Evolutionary conservation across 2,113 vertebrate genomes (phyloP).

Genomic region (Ginglymostoma cirratum): DNA sequence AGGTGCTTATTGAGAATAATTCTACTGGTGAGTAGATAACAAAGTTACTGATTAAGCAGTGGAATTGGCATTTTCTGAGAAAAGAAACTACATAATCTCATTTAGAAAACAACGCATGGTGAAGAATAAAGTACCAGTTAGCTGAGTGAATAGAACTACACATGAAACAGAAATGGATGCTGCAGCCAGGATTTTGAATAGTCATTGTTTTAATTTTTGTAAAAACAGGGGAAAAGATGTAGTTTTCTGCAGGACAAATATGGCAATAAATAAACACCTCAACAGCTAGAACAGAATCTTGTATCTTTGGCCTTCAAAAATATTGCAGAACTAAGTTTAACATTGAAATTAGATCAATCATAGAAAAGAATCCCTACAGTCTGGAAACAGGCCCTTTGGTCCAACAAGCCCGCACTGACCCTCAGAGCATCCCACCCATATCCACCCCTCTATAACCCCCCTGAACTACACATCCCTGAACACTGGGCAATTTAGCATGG

Average conservation of each 20-base stretch:
- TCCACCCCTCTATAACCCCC: no score
- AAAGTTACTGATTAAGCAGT: not conserved
- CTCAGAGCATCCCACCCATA: no score
- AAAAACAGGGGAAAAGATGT: not conserved
- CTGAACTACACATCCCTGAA: no score
- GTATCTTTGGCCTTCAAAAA: not conserved
- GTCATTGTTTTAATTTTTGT: not conserved
- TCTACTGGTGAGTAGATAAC: not conserved
- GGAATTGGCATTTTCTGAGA: not conserved
- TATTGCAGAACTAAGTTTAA: not conserved
- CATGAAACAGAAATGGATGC: not conserved
- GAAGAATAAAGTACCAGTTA: not conserved
- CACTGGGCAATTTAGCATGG: no score
- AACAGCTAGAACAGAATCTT: not conserved
- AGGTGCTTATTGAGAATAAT: not conserved
- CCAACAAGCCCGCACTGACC: no score
- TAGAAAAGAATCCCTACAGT: no score
- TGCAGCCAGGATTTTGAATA: not conserved
- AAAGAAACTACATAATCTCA: not conserved
- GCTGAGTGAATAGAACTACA: not conserved
- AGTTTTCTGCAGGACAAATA: constrained; percentile 3
- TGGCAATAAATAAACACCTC: not conserved
- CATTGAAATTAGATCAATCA: not conserved
- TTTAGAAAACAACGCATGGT: not conserved
- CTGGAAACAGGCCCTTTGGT: no score